Conservation (phyloP, 2,797 vertebrate genomes). For the Taeniopygia guttata region DNA sequence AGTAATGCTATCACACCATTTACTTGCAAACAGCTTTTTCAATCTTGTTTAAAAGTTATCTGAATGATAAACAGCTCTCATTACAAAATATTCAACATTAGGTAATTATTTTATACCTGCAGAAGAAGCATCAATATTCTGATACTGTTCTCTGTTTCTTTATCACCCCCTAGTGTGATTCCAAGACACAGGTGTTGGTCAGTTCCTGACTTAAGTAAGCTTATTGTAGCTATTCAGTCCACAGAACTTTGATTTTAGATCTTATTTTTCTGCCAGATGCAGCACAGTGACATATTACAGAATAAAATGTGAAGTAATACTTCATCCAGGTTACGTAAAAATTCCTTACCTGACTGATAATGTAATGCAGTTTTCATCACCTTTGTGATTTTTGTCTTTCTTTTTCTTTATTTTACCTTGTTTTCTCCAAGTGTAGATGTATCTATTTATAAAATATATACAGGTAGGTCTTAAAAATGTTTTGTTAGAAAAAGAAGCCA, state of each 20-base stretch:
- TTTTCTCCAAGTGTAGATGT: slow-evolving; percentile 18
- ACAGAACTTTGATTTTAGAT: neutral
- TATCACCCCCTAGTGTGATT: neutral
- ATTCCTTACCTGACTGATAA: neutral
- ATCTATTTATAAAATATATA: neutral
- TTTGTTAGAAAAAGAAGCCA: neutral
- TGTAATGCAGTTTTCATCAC: neutral
- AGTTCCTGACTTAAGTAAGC: neutral
- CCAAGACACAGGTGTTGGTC: neutral
- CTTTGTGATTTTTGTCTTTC: neutral
- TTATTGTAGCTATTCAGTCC: neutral
- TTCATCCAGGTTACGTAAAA: slow-evolving; percentile 1
- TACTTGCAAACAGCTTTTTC: neutral
- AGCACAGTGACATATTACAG: neutral
- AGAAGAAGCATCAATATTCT: neutral
- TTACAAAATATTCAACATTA: neutral
- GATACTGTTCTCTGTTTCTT: neutral
- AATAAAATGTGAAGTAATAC: slow-evolving; percentile 17
- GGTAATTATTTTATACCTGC: neutral
- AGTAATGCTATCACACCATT: neutral
- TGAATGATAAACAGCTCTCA: neutral
- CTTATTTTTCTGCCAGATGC: neutral
- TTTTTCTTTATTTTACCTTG: slow-evolving; percentile 7
- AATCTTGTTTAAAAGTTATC: neutral
- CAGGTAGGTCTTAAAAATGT: neutral